Evolutionary conservation across 2,797 vertebrate genomes (phyloP).

Genomic region (Tragelaphus eurycerus): DNA sequence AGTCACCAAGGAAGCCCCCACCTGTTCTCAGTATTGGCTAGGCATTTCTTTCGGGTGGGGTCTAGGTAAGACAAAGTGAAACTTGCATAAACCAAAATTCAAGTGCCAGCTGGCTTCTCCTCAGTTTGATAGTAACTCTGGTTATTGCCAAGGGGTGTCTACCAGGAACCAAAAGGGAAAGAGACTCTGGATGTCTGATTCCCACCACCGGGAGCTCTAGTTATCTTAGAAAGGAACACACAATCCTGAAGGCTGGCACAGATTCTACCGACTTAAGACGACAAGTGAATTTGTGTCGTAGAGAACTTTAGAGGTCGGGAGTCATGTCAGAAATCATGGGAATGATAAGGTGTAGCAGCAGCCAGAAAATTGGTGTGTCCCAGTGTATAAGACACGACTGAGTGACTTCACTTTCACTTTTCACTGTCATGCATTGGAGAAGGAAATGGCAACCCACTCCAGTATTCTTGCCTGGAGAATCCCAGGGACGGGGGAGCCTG

Average conservation of each 20-base stretch:
- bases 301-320: not conserved
- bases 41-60: not conserved
- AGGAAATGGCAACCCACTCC: too few relatives aligned
- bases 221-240: not conserved
- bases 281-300: not conserved
- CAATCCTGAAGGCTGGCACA: not conserved
- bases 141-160: not conserved
- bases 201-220: not conserved
- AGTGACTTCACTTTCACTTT: too few relatives aligned
- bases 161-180: not conserved
- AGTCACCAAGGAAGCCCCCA: not conserved
- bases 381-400: not conserved
- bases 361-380: not conserved
- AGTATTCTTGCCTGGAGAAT: too few relatives aligned
- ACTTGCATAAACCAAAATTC: not conserved
- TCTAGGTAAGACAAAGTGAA: not conserved
- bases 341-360: accelerated
- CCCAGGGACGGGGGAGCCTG: too few relatives aligned
- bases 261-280: not conserved
- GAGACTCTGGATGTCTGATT: not conserved
- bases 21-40: not conserved
- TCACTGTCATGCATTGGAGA: too few relatives aligned
- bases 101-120: not conserved
- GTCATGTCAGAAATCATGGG: not conserved
- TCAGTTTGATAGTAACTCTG: not conserved